A percentile compares a stretch with the other conserved stretches of the same genome.
phyloP scores from a whole-genome alignment of 2,113 vertebrate genomes.

The Casuarius casuarius region DNA sequence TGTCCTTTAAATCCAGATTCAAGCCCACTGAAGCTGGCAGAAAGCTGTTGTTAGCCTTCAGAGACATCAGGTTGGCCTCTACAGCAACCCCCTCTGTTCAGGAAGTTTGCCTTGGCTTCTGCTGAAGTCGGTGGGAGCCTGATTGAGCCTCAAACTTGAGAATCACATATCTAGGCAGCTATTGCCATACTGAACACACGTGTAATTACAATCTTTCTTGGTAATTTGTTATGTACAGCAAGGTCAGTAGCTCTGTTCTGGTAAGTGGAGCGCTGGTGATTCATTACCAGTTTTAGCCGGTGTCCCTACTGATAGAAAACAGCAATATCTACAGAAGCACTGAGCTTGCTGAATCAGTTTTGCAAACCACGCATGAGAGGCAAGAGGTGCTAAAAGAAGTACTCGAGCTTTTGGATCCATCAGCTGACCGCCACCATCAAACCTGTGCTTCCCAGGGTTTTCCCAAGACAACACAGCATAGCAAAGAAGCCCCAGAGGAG shows the following conservation, averaged over 20 bases:
- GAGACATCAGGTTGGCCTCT: background rate
- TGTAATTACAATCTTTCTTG: background rate
- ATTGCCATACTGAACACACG: background rate
- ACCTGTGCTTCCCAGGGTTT: background rate
- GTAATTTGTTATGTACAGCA: background rate
- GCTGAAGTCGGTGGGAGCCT: background rate
- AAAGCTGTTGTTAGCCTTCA: background rate
- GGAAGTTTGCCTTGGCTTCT: background rate
- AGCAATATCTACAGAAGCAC: accelerated
- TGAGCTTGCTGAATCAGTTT: background rate
- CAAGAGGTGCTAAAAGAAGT: background rate
- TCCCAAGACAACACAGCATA: constrained; percentile 1
- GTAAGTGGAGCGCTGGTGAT: background rate
- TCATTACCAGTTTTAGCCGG: background rate
- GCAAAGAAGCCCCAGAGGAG: constrained; percentile 23
- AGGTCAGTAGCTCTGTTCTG: background rate
- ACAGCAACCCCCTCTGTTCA: accelerated
- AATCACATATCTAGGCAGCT: background rate
- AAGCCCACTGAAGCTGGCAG: background rate
- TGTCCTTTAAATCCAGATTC: background rate
- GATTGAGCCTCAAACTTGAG: accelerated
- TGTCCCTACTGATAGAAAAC: background rate
- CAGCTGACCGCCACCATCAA: background rate
- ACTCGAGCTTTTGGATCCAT: background rate
- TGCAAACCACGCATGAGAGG: background rate